These are phyloP conservation scores for Mantis religiosa DNA, from an alignment of 2,888 invertebrate species.

Conservation along the genomic window DNA sequence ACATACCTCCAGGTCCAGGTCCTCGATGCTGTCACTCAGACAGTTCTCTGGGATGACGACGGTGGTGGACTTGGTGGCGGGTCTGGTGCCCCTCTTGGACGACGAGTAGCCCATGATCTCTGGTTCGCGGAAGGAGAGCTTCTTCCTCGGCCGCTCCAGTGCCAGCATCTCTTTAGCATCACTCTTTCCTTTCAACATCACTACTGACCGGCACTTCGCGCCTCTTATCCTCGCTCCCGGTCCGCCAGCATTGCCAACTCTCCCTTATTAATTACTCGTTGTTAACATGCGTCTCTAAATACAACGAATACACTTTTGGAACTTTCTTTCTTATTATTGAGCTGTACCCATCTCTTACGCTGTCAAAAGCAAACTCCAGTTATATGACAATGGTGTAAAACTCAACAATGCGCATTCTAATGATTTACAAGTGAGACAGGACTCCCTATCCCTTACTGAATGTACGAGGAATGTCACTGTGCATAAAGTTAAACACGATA, in stretches of 20 bases:
- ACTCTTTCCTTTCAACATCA: conserved; percentile 28
- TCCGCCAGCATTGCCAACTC: background rate
- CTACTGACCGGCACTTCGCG: background rate
- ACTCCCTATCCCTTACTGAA: no score
- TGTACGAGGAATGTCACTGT: no score
- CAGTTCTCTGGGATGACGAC: conserved; percentile 21
- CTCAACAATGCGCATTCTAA: no score
- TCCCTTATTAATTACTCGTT: background rate
- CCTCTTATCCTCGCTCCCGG: background rate
- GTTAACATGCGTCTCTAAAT: background rate
- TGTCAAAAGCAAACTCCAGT: no score
- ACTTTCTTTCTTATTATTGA: no score
- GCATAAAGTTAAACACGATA: no score
- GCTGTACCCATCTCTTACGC: no score
- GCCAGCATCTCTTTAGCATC: conserved; percentile 42
- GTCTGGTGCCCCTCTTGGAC: conserved; percentile 33
- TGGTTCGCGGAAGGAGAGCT: conserved; percentile 82
- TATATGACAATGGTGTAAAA: no score
- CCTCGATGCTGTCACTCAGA: conserved; percentile 51
- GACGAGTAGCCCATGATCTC: conserved; percentile 56
- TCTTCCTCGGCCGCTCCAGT: conserved; percentile 69
- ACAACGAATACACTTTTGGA: no score
- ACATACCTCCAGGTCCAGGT: conserved; percentile 50
- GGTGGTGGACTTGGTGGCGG: background rate
- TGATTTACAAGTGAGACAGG: no score